Evolutionary conservation across 2,888 invertebrate species (phyloP).

Genomic region (Drosophila tripunctata): DNA sequence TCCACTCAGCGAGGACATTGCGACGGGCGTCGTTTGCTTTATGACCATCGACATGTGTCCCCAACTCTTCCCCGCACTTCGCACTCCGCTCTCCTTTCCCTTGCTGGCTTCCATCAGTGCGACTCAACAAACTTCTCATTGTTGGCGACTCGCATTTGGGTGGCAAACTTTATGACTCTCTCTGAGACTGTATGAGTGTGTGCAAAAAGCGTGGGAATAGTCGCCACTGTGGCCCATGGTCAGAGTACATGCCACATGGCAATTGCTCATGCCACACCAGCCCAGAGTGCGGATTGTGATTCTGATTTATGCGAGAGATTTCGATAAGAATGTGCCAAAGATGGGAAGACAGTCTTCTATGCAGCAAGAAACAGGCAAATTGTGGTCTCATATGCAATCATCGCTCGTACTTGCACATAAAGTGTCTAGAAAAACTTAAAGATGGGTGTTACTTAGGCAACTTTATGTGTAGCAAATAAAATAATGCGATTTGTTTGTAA

Average conservation of each 20-base stretch:
- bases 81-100: not conserved
- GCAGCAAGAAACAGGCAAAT: constrained; percentile 2
- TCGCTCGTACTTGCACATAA: not conserved
- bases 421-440: not conserved
- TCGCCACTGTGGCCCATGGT: constrained; percentile 42
- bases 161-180: constrained; percentile 53
- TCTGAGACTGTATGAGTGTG: constrained; percentile 4
- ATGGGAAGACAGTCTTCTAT: constrained; percentile 3
- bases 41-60: constrained; percentile 47
- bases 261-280: constrained; percentile 40
- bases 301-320: constrained; percentile 69
- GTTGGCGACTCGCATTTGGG: constrained; percentile 52
- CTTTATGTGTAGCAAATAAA: not conserved
- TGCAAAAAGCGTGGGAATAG: constrained; percentile 68
- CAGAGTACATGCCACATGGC: constrained; percentile 27
- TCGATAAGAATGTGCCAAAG: constrained; percentile 62
- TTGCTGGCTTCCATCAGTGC: not conserved
- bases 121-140: not conserved
- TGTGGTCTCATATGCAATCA: constrained; percentile 4
- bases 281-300: constrained; percentile 39
- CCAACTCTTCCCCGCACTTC: not conserved
- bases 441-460: not conserved
- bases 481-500: not conserved
- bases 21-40: constrained; percentile 59
- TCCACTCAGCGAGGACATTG: constrained; percentile 56